Conservation (phyloP, 2,797 vertebrate species). For the Eleutherodactylus coqui region DNA sequence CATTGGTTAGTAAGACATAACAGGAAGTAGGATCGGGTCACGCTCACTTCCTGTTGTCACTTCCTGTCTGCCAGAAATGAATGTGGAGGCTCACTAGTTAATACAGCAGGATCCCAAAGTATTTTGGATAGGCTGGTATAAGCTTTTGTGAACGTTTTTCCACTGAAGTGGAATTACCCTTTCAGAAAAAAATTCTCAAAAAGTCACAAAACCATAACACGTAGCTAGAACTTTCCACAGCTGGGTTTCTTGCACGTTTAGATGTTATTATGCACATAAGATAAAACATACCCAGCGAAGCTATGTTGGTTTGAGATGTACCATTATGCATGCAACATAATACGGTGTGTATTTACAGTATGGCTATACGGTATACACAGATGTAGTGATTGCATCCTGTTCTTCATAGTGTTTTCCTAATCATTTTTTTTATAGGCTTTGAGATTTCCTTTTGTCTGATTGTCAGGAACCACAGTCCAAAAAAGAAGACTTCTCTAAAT, state of each 20-base stretch:
- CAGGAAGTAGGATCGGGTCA: background rate
- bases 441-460: slow-evolving; percentile 35
- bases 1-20: background rate
- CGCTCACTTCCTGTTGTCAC: background rate
- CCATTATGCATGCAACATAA: background rate
- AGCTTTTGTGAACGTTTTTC: background rate
- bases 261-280: background rate
- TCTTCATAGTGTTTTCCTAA: background rate
- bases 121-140: background rate
- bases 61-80: background rate
- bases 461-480: slow-evolving; percentile 38
- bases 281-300: background rate
- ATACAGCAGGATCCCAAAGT: background rate
- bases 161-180: background rate
- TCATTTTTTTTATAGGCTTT: slow-evolving; percentile 2
- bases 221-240: background rate
- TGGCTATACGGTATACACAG: slow-evolving; percentile 5
- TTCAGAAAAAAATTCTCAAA: background rate
- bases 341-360: background rate
- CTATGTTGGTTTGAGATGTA: background rate
- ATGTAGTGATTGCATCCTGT: background rate
- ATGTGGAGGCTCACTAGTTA: background rate
- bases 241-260: background rate
- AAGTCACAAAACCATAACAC: background rate
- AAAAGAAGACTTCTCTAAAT: background rate